A percentile compares a stretch with the other conserved stretches of the same genome.
These are phyloP conservation scores for Aelia acuminata DNA, from an alignment of 2,888 invertebrate species.

Conservation along the genomic window DNA sequence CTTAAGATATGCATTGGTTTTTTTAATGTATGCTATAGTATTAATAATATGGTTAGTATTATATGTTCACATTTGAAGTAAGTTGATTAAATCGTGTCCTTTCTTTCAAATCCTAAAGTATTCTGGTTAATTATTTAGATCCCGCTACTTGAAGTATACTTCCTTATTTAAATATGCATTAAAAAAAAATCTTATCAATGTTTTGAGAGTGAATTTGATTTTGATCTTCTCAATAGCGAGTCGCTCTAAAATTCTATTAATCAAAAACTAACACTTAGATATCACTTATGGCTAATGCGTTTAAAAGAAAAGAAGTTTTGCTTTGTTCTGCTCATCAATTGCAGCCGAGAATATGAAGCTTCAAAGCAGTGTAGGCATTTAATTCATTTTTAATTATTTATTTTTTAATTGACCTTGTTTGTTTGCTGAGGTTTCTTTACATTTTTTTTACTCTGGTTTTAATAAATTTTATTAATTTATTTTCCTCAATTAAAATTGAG, in stretches of 20 bases:
- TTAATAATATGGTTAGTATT: neutral
- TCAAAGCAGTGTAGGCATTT: neutral
- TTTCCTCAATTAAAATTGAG: neutral
- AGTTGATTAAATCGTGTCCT: neutral
- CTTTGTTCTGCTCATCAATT: neutral
- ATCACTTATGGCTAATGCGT: neutral
- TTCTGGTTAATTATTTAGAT: neutral
- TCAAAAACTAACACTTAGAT: neutral
- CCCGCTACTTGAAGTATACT: neutral
- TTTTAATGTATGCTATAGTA: neutral
- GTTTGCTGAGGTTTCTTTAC: neutral
- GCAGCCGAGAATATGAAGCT: neutral
- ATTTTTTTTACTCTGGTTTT: neutral
- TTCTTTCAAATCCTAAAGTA: neutral
- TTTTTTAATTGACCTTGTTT: neutral
- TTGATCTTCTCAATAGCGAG: neutral
- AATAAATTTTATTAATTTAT: neutral
- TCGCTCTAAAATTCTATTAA: neutral
- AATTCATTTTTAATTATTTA: neutral
- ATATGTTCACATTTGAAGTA: neutral
- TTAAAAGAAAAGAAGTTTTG: neutral
- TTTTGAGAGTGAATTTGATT: neutral
- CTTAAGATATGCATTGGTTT: neutral
- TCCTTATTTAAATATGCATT: neutral
- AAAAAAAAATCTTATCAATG: neutral